Conservation (phyloP, 2,113 vertebrate genomes). For the Suncus etruscus region DNA sequence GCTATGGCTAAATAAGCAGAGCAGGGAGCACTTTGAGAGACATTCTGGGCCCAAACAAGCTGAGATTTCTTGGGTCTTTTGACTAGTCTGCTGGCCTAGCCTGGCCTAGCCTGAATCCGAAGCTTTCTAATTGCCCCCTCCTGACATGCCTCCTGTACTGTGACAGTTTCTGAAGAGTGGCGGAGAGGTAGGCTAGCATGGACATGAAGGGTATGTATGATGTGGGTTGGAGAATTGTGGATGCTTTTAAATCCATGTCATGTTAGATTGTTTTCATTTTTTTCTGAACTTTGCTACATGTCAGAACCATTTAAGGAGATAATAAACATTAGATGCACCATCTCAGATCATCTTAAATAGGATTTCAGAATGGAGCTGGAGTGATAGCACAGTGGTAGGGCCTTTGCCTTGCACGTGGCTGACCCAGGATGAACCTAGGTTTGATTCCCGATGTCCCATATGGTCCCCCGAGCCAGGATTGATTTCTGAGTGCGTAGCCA, state of each 20-base stretch:
- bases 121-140: background rate
- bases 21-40: too few relatives aligned
- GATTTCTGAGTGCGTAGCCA: too few relatives aligned
- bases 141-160: background rate
- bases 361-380: background rate
- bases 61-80: slow-evolving; percentile 16
- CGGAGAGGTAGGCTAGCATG: slow-evolving; percentile 3
- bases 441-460: too few relatives aligned
- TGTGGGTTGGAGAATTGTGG: background rate
- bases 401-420: too few relatives aligned
- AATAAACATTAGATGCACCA: background rate
- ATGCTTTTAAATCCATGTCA: background rate
- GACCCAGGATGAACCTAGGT: too few relatives aligned
- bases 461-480: too few relatives aligned
- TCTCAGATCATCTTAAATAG: background rate
- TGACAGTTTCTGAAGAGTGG: background rate
- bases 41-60: too few relatives aligned
- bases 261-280: slow-evolving; percentile 6
- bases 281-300: slow-evolving; percentile 14
- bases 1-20: too few relatives aligned
- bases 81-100: slow-evolving; percentile 16
- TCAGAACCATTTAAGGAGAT: background rate
- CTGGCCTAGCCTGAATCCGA: slow-evolving; percentile 17
- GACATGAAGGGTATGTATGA: background rate
- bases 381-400: background rate